Evolutionary conservation across 2,888 invertebrate species (phyloP).

Genomic region (Stramonita haemastoma): DNA sequence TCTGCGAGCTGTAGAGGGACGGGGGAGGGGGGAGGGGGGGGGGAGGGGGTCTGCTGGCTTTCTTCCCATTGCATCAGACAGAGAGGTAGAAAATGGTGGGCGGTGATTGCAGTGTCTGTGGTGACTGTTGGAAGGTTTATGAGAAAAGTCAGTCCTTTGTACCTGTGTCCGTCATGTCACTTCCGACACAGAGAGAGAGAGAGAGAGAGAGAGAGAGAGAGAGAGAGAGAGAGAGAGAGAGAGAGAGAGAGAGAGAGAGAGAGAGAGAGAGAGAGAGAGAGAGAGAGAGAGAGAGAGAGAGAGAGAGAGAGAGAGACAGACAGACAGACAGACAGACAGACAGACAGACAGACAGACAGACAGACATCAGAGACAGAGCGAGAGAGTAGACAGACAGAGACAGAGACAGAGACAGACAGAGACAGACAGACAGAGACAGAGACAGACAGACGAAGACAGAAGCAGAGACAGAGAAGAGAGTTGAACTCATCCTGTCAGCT

Average conservation of each 20-base stretch:
- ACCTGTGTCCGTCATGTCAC: no score
- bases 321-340: not conserved
- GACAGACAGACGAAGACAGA: not conserved
- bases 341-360: not conserved
- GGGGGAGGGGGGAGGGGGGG: not conserved
- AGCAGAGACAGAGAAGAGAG: conserved; percentile 15
- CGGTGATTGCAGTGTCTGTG: no score
- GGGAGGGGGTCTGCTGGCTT: not conserved
- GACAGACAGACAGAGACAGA: not conserved
- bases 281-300: conserved; percentile 6
- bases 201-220: conserved; percentile 46
- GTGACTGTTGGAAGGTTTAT: not conserved
- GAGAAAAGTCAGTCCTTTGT: no score
- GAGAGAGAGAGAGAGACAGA: not conserved
- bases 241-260: not conserved
- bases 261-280: not conserved
- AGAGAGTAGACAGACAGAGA: not conserved
- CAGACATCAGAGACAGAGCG: not conserved
- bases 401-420: not conserved
- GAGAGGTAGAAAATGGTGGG: not conserved
- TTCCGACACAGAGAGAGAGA: conserved; percentile 26
- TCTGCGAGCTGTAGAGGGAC: no score
- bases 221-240: conserved; percentile 42
- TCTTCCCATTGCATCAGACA: not conserved
- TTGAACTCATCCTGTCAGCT: not conserved